Conservation (phyloP, 2,113 vertebrate species). For the Mesitornis unicolor region DNA sequence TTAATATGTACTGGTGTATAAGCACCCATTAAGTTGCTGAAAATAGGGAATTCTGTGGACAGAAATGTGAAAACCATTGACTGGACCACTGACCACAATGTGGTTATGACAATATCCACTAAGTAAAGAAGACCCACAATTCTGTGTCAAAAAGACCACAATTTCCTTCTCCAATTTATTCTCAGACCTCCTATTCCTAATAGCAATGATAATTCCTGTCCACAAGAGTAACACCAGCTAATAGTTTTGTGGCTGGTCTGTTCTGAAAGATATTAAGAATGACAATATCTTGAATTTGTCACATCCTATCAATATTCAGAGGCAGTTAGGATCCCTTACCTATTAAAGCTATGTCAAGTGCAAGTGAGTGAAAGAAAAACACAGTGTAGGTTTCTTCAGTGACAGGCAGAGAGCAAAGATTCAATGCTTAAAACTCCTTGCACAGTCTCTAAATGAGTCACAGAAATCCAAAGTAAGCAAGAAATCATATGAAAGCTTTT, state of each 20-base stretch:
- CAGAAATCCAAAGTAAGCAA: slow-evolving; percentile 42
- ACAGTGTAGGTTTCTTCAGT: not conserved
- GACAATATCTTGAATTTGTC: not conserved
- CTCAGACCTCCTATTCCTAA: not conserved
- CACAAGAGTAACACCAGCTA: not conserved
- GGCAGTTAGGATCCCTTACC: not conserved
- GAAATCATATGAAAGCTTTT: slow-evolving; percentile 26
- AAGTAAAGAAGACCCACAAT: not conserved
- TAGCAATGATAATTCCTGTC: not conserved
- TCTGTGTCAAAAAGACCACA: not conserved
- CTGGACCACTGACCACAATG: slow-evolving; percentile 3
- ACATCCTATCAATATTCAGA: not conserved
- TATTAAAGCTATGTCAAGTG: not conserved
- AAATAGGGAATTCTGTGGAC: not conserved
- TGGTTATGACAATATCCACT: not conserved
- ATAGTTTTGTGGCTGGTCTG: not conserved
- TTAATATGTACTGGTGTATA: not conserved
- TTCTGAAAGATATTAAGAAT: not conserved
- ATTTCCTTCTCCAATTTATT: not conserved
- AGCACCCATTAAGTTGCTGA: not conserved
- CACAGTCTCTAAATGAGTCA: not conserved
- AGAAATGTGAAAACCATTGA: slow-evolving; percentile 3
- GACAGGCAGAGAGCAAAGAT: not conserved
- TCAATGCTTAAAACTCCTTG: slow-evolving; percentile 31
- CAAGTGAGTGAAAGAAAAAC: slow-evolving; percentile 9